Evolutionary conservation across 2,113 vertebrate species (phyloP), one percentile per base, ranked within the genome.

Genomic region (Orthonyx spaldingii): DNA sequence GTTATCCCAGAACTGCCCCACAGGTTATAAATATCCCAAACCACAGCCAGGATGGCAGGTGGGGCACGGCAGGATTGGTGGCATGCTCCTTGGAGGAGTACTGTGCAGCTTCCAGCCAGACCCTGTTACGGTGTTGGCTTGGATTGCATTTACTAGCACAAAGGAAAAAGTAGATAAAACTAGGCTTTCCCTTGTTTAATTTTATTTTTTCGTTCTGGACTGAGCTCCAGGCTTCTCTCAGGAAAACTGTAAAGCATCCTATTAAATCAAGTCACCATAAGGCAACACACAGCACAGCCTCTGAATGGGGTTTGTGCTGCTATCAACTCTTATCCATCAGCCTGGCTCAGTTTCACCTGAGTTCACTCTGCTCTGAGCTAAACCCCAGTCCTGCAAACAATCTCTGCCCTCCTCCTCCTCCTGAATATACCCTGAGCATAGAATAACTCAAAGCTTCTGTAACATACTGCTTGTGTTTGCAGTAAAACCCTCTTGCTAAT

Each of bases 211-310:
- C 70, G 44, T 81, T 84, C 79, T 71, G 44, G 52, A 27, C 37
- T 53, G 57, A 42, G 33, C 27, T 90, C 33, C 4, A 1, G 50
- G 70, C 9, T 70, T 82, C 88, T 90, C 68, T 66, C 74, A 80
- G 64, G 53, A 82, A 95, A 94, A 16, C 15, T 2, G 3, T 88
- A 52, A 85, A 80, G 33, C 37, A 2, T 90, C 71, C 59, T 77
- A 20, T 86, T 77, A 83, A 77, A 96, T 91, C 82, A 93, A 84
- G 35, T 64, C 72, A 66, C 89, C 63, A 37, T 19, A 39, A 88
- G 39, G 63, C 49, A 95, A 14, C 0, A 0, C 7, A 4, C 1
- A 77, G 66, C 64, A 12, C 71, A 78, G 64, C 52, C 72, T 61
- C 57, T 12, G 44, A 63, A 52, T 41, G 28, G 46, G 50, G 35